These are phyloP conservation scores for Leptothorax acervorum DNA, from an alignment of 2,888 invertebrate genomes.

Conservation along the genomic window DNA sequence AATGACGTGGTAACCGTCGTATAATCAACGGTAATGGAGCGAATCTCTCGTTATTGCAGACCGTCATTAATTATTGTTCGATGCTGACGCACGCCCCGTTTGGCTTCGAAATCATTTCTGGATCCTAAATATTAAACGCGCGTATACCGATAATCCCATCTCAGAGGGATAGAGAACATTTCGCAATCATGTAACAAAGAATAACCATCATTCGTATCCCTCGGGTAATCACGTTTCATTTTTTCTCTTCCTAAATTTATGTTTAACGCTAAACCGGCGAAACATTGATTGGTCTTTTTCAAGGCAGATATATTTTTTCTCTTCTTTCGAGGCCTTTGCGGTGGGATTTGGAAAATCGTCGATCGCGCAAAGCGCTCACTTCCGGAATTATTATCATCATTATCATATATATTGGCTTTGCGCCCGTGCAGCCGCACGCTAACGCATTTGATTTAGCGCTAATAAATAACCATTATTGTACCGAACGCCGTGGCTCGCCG, in stretches of 20 bases:
- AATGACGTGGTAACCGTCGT: constrained; percentile 49
- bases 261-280: not conserved
- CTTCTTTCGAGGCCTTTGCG: constrained; percentile 14
- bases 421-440: constrained; percentile 69
- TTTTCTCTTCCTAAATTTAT: not conserved
- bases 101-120: constrained; percentile 31
- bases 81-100: constrained; percentile 31
- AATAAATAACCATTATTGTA: constrained; percentile 85
- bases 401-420: constrained; percentile 84
- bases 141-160: not conserved
- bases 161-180: not conserved
- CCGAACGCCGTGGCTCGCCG: constrained; percentile 68
- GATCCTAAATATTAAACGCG: constrained; percentile 44
- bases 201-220: not conserved
- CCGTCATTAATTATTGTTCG: constrained; percentile 48
- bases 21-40: constrained; percentile 54
- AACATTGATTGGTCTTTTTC: not conserved
- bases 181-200: not conserved
- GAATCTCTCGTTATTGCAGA: constrained; percentile 40
- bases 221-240: not conserved
- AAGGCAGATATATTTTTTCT: constrained; percentile 12
- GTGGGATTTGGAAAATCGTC: constrained; percentile 58
- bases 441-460: constrained; percentile 85
- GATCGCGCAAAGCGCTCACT: constrained; percentile 77
- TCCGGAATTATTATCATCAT: constrained; percentile 84